These are phyloP conservation scores for Passerina amoena DNA, from an alignment of 2,113 vertebrate genomes.

Conservation along the genomic window DNA sequence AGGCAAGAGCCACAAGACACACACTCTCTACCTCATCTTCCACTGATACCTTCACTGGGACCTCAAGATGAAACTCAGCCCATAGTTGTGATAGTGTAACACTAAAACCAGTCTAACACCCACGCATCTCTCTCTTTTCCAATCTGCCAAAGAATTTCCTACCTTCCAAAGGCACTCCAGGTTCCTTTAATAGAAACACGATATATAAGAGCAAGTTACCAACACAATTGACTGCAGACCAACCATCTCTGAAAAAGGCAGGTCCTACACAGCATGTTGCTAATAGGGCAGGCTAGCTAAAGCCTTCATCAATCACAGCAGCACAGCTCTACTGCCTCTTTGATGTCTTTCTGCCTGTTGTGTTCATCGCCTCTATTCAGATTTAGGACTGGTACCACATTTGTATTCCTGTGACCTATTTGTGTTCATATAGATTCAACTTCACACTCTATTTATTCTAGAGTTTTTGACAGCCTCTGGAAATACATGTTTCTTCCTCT, in stretches of 20 bases:
- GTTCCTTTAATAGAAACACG: neutral
- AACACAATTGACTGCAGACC: neutral
- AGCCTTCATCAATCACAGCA: neutral
- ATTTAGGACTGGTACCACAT: slow-evolving; percentile 10
- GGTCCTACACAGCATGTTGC: neutral
- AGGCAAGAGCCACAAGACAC: neutral
- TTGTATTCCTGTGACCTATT: slow-evolving; percentile 37
- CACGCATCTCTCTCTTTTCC: neutral
- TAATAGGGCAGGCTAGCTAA: neutral
- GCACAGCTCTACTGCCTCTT: neutral
- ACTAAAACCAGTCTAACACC: neutral
- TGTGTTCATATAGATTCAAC: slow-evolving; percentile 33
- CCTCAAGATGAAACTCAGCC: neutral
- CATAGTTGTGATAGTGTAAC: neutral
- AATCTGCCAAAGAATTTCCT: neutral
- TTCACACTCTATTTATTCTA: slow-evolving; percentile 19
- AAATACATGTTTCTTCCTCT: neutral
- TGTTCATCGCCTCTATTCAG: neutral
- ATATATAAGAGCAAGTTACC: neutral
- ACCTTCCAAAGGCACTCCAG: neutral
- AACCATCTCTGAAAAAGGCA: neutral
- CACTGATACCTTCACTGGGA: neutral
- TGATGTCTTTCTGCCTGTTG: neutral
- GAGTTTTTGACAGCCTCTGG: slow-evolving; percentile 25
- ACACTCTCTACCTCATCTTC: neutral